Percentiles rank a stretch among this genome's conserved stretches.
Evolutionary conservation across 2,888 invertebrate species (phyloP).

Genomic region (Macrosiphum euphorbiae): DNA sequence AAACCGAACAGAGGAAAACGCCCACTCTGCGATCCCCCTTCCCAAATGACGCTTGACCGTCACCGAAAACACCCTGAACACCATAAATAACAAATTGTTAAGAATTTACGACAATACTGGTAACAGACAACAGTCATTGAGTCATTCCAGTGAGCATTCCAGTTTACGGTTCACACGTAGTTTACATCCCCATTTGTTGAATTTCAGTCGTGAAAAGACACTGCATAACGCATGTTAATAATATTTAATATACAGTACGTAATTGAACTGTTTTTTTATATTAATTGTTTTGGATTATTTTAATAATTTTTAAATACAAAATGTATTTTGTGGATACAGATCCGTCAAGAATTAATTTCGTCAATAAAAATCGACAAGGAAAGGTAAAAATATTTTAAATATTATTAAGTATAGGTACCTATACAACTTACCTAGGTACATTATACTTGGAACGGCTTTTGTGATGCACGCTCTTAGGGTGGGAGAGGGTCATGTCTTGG

Average conservation of each 20-base stretch:
- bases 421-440: background rate
- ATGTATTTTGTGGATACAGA: background rate
- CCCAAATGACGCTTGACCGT: too few relatives aligned
- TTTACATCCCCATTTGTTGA: background rate
- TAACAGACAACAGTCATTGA: too few relatives aligned
- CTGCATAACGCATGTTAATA: background rate
- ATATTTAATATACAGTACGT: background rate
- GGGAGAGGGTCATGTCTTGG: too few relatives aligned
- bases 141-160: background rate
- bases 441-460: background rate
- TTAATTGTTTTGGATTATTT: background rate
- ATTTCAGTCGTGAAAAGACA: background rate
- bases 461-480: background rate
- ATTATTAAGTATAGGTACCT: background rate
- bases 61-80: too few relatives aligned
- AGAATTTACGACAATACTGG: too few relatives aligned
- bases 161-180: too few relatives aligned
- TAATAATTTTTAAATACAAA: background rate
- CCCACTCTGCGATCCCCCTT: too few relatives aligned
- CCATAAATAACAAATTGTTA: too few relatives aligned
- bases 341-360: background rate
- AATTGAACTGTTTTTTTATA: too few relatives aligned
- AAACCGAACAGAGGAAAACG: too few relatives aligned
- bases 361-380: background rate
- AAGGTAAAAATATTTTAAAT: background rate